Evolutionary conservation across 1,140 invertebrate species (phyloP), one percentile per base, ranked within the genome.

Genomic region (Brachionus paranguensis): DNA sequence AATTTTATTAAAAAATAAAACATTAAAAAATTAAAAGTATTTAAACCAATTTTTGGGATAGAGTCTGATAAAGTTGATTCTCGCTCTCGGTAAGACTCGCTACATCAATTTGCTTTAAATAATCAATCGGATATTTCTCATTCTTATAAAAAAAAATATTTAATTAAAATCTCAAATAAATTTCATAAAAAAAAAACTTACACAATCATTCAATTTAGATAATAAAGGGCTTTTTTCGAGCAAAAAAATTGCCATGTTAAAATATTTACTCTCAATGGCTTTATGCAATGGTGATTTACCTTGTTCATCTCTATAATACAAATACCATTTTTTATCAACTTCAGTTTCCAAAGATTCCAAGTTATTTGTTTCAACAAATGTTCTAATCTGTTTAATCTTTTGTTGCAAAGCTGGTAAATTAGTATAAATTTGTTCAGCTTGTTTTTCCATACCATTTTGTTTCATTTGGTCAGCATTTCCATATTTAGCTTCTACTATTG

Each of bases 341-440:
- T 11, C 29, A 27, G n/a, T 55, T 24, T 45, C 64, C 29, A 83
- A 50, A 20, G 64, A 37, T 45, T 83, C 29, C 11, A 68, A 45
- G 47, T 83, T 41, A 45, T 68, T 68, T 1, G 47, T 11, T 47
- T 72, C 50, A 50, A 83, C 53, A 20, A 12, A 14, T 8, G 20
- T 8, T 47, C 24, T n/a, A 4, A 83, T 68, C 50, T 70, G 64
- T 83, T 83, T 83, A 2, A 83, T 64, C 27, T 68, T 83, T 53
- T 33, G 45, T 10, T 68, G 43, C 0, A 83, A 7, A 33, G 64
- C 5, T n/a, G 60, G 60, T 37, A 68, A 50, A 47, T 43, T 43
- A n/a, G 33, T 68, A 27, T 45, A 83, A 68, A 83, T 68, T 33
- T 64, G 78, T 27, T 81, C 78, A 37, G 78, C 78, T 64, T 81